phyloP scores from a whole-genome alignment of 1,140 invertebrate species.

The Lutraria rhynchaena region DNA sequence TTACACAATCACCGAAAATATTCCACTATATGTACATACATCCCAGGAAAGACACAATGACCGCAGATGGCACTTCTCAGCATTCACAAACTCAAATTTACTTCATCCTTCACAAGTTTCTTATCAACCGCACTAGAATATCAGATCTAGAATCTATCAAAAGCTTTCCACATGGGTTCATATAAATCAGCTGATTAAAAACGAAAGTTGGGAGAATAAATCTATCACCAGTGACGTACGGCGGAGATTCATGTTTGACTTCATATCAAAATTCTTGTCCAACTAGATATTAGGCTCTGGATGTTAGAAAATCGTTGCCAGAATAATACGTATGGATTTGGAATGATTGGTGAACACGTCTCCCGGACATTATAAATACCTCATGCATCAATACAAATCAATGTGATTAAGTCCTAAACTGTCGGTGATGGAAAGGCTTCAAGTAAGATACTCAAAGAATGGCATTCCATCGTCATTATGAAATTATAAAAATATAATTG shows the following conservation, averaged over 20 bases:
- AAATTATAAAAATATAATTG: too few relatives aligned
- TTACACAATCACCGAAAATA: too few relatives aligned
- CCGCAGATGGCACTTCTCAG: conserved; percentile 38
- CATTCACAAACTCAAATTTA: conserved; percentile 28
- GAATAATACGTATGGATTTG: too few relatives aligned
- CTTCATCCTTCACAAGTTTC: conserved; percentile 12
- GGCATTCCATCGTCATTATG: too few relatives aligned
- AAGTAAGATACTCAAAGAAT: too few relatives aligned
- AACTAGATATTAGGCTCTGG: conserved; percentile 13
- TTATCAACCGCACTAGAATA: conserved; percentile 34
- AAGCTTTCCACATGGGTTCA: conserved; percentile 50
- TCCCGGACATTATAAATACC: too few relatives aligned
- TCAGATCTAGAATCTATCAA: conserved; percentile 43
- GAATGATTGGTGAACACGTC: too few relatives aligned
- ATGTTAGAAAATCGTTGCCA: too few relatives aligned
- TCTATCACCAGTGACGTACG: conserved; percentile 29
- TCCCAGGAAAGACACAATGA: conserved; percentile 17
- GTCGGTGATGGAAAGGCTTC: too few relatives aligned
- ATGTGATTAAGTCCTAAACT: too few relatives aligned
- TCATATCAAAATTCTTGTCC: conserved; percentile 44
- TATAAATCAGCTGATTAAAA: conserved; percentile 60
- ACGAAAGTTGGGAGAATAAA: conserved; percentile 50
- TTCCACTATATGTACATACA: too few relatives aligned
- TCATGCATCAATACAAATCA: too few relatives aligned
- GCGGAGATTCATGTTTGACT: conserved; percentile 31